Base-by-base conservation (phyloP, 2,113 vertebrate genomes). In the Peromyscus leucopus region DNA sequence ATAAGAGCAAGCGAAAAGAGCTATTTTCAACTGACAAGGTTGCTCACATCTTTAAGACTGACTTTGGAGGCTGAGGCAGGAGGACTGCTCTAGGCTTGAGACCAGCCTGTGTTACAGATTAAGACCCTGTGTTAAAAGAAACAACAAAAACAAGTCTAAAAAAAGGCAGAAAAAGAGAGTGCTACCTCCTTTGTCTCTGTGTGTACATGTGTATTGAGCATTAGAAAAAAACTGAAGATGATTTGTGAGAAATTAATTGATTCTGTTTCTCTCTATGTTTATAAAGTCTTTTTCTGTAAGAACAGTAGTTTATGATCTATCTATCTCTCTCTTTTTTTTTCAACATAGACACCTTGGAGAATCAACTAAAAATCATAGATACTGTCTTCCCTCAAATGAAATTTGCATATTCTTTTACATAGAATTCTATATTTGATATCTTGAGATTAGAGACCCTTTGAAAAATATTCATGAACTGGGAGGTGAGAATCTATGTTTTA, bases 371-470 rank as follows among this genome's bases (percentile, higher is more conserved):
- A 94, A 48, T 72, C 55, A 39, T 69, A 31, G 22, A 39, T 12
- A 17, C 6, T 76, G 1, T 91, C 17, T 67, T 55, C 2, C 4
- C 6, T 4, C 15, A 72, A 74, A 88, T 69, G n/a, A 75, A 65
- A 94, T 95, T 85, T 83, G 63, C 7, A 67, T 24, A 74, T 72
- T 86, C 24, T 95, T 80, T 90, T 72, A 71, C 5, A 74, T 11
- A 22, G 4, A 82, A 79, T 91, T 92, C 48, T 76, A 13, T 59
- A 63, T 91, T 83, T 91, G n/a, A 72, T 91, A 33, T 79, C 19
- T 67, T 89, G 79, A 72, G 55, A 51, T 79, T 90, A 85, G 63
- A 93, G 78, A 55, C 72, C 31, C 2, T 90, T 65, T 10, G 6
- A 91, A 94, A 61, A 39, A 67, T 93, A 72, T 85, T 88, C 51